Percentiles rank a stretch among this genome's conserved stretches.
Conservation (phyloP, 30 jellyfish, hydroid and myxozoan genomes). For the Catostylus mosaicus region DNA sequence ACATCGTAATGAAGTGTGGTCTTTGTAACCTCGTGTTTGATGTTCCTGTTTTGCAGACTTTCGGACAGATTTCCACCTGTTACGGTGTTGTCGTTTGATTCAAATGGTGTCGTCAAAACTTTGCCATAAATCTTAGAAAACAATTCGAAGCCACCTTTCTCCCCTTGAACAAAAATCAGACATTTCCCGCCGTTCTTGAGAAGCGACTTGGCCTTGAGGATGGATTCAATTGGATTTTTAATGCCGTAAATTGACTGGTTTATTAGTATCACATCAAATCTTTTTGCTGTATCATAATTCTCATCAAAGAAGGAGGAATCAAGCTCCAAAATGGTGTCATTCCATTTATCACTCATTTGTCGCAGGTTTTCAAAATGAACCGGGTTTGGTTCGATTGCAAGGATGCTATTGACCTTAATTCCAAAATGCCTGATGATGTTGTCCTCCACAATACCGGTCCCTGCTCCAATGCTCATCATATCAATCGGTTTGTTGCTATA, state of each 20-base stretch:
- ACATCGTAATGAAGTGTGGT: background rate
- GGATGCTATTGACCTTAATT: background rate
- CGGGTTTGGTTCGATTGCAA: constrained; percentile 21
- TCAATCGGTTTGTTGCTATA: background rate
- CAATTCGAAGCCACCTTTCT: constrained; percentile 11
- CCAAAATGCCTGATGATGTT: background rate
- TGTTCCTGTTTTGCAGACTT: background rate
- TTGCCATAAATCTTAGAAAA: too few relatives aligned
- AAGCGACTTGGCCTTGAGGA: constrained; percentile 11
- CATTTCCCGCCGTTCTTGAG: background rate
- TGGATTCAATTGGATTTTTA: background rate
- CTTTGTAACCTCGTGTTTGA: background rate
- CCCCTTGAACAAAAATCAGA: background rate
- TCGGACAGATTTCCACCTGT: background rate
- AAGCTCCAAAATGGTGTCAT: background rate
- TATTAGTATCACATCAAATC: constrained; percentile 12
- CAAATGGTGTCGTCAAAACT: background rate
- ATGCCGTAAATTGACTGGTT: background rate
- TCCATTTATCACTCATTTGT: background rate
- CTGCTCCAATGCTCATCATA: constrained; percentile 11
- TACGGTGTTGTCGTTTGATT: too few relatives aligned
- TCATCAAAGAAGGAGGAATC: constrained; percentile 6
- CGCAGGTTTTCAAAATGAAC: background rate
- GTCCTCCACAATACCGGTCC: constrained; percentile 6
- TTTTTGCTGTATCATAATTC: constrained; percentile 3